A percentile compares a stretch with the other conserved stretches of the same genome.
phyloP scores from a whole-genome alignment of 2,888 invertebrate genomes.

The Baronia brevicornis region DNA sequence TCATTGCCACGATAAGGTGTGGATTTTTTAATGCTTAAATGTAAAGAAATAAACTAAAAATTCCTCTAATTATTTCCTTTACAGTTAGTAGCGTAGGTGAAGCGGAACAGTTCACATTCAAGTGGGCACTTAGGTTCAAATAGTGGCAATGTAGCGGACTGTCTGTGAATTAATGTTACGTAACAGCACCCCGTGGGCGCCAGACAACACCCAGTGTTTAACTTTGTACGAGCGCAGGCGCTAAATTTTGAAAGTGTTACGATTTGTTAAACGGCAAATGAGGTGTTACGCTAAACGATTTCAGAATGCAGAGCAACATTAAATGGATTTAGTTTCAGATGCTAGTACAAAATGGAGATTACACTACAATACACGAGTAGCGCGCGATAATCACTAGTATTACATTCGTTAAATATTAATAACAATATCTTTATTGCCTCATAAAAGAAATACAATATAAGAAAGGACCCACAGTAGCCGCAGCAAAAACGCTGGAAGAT shows the following conservation, averaged over 20 bases:
- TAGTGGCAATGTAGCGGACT: constrained; percentile 4
- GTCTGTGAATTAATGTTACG: constrained; percentile 12
- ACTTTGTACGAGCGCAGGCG: constrained; percentile 7
- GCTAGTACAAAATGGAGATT: not conserved
- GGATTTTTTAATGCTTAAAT: too few species aligned
- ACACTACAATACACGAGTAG: too few species aligned
- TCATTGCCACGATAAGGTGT: too few species aligned
- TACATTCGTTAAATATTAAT: too few species aligned
- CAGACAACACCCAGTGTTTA: constrained; percentile 7
- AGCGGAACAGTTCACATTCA: constrained; percentile 1
- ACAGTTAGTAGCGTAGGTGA: too few species aligned
- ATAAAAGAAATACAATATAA: too few species aligned
- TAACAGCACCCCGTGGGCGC: constrained; percentile 9
- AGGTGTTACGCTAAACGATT: constrained; percentile 8
- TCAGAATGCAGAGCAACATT: not conserved
- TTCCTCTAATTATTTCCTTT: too few species aligned
- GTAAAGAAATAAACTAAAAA: too few species aligned
- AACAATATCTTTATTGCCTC: too few species aligned
- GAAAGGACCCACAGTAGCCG: too few species aligned
- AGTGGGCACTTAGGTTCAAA: constrained; percentile 7
- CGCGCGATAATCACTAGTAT: too few species aligned
- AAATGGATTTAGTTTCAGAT: not conserved
- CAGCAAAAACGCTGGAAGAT: too few species aligned
- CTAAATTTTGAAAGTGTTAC: constrained; percentile 16
- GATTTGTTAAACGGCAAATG: constrained; percentile 12